A percentile compares a stretch with the other conserved stretches of the same genome.
Evolutionary conservation across 2,797 vertebrate species (phyloP).

Genomic region (Stomatorhinus walkeri): DNA sequence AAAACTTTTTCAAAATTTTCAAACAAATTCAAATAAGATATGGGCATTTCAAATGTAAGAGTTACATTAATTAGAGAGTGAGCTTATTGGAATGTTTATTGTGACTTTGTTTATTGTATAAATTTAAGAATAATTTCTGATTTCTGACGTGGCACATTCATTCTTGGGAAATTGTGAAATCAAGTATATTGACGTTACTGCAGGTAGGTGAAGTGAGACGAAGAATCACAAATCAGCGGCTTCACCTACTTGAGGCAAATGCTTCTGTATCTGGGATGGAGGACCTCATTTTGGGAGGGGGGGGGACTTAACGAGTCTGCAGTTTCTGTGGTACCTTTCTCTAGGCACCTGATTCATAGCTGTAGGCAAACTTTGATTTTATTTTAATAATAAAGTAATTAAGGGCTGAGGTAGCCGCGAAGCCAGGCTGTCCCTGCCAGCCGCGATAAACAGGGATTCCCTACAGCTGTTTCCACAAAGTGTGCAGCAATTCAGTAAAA

Average conservation of each 20-base stretch:
- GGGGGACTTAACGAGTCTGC: not conserved
- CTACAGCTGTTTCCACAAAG: not conserved
- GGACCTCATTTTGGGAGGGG: not conserved
- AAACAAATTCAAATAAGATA: not conserved
- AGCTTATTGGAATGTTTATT: not conserved
- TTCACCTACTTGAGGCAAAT: not conserved
- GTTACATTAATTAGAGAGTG: not conserved
- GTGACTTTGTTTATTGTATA: not conserved
- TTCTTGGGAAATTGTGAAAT: not conserved
- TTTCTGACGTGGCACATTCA: not conserved
- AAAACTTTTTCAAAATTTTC: not conserved
- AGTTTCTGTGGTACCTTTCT: not conserved
- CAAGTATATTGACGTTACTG: not conserved
- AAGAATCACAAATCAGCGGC: not conserved
- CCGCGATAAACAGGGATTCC: not conserved
- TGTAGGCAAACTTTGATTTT: not conserved
- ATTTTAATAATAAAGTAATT: slow-evolving; percentile 3
- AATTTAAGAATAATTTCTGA: not conserved
- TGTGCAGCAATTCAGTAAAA: not conserved
- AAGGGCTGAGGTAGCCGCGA: not conserved
- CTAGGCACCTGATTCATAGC: not conserved
- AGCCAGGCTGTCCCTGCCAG: not conserved
- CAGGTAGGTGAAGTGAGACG: not conserved
- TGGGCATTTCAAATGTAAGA: not conserved
- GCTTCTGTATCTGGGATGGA: not conserved